These are phyloP conservation scores for Epizoanthus rinbou DNA, from an alignment of 92 coral and sea anemone species.

Conservation along the genomic window DNA sequence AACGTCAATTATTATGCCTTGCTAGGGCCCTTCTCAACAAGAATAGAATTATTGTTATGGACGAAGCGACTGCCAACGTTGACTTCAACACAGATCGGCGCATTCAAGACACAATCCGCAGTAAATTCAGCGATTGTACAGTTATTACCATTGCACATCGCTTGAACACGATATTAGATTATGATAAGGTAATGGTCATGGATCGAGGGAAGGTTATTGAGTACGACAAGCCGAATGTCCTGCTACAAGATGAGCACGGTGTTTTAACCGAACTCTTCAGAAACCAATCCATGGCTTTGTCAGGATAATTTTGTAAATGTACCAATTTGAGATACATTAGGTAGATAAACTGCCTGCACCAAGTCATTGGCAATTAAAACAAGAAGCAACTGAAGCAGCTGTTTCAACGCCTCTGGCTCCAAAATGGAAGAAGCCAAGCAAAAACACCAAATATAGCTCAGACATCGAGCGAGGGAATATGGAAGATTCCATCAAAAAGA, in stretches of 20 bases:
- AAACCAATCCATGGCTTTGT: constrained; percentile 79
- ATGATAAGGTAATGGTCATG: constrained; percentile 85
- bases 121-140: constrained; percentile 80
- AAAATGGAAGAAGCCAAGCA: too few species aligned
- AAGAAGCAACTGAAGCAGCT: too few species aligned
- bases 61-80: constrained; percentile 92
- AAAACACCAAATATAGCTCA: too few species aligned
- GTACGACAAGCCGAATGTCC: constrained; percentile 71
- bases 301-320: constrained; percentile 14
- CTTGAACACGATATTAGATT: constrained; percentile 81
- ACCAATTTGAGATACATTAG: background rate
- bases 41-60: constrained; percentile 86
- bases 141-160: constrained; percentile 94
- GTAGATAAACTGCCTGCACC: background rate
- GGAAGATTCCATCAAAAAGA: too few species aligned
- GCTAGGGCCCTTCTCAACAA: constrained; percentile 86
- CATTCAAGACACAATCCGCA: constrained; percentile 84
- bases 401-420: too few species aligned
- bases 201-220: constrained; percentile 81
- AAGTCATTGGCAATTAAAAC: too few species aligned
- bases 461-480: too few species aligned
- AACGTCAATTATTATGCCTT: constrained; percentile 80
- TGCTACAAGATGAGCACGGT: constrained; percentile 66
- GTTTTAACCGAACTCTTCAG: constrained; percentile 77
- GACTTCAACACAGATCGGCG: constrained; percentile 84